Evolutionary conservation across 2,888 invertebrate species (phyloP), one percentile per base, ranked within the genome.

Genomic region (Hemithea aestivaria): DNA sequence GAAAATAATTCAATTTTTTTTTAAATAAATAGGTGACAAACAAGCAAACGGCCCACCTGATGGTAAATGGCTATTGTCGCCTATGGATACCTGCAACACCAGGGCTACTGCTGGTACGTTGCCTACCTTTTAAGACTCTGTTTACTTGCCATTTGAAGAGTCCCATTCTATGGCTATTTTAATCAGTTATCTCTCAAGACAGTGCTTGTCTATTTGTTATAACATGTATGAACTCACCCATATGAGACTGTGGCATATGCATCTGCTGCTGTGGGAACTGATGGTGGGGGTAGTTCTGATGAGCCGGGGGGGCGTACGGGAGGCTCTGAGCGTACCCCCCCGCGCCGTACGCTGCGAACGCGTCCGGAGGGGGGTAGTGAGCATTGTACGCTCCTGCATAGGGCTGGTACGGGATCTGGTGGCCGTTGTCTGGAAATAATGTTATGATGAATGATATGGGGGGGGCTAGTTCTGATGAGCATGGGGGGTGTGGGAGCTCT

Each of bases 401-500:
- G 32, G 87, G 87, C 57, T 87, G 87, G 51, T 88, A 88, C 10
- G 87, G 79, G 46, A 88, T 87, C 57, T 88, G 88, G 50, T 88
- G 88, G 3, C 88, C 88, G 73, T 88, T 88, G 63, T 88, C 88
- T 87, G 73, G 32, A 76, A 63, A 11, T 8, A 7, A 10, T 29
- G 3, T 11, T 11, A 12, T n/a, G n/a, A n/a, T n/a, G n/a, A n/a
- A n/a, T n/a, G n/a, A n/a, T n/a, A n/a, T n/a, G n/a, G 85, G 49
- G 85, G 85, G 2, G 85, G 80, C 51, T 88, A 88, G 51, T 87
- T 87, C 58, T 88, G 88, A 39, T 88, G 88, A 1, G 88, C 88
- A 7, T 87, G 88, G 0, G 88, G 88, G 2, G 83, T 87, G 48
- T 88, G 82, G 41, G 87, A 57, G 59, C 85, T 84, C 57, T 87